Conservation (phyloP, 2,888 invertebrate species). For the Acleris holmiana region DNA sequence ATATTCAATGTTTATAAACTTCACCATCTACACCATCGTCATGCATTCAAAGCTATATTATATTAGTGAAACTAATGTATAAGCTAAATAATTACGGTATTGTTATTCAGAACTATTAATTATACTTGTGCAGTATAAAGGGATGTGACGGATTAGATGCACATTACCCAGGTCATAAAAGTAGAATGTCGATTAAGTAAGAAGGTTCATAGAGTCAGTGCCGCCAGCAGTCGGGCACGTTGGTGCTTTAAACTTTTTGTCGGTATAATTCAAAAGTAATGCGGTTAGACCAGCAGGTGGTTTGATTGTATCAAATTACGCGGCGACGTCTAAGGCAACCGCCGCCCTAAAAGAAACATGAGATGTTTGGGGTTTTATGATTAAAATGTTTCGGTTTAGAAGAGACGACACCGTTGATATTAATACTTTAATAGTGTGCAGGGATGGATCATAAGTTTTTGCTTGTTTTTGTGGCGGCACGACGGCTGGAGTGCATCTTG, state of each 20-base stretch:
- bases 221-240: constrained; percentile 62
- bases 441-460: background rate
- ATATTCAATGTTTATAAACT: constrained; percentile 26
- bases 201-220: constrained; percentile 45
- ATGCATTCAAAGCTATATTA: background rate
- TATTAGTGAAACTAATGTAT: background rate
- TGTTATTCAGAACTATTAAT: too few relatives aligned
- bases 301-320: constrained; percentile 66
- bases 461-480: background rate
- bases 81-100: too few relatives aligned
- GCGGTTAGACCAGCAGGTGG: constrained; percentile 62
- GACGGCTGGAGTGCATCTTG: constrained; percentile 15
- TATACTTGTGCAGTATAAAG: too few relatives aligned
- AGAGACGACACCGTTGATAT: too few relatives aligned
- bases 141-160: too few relatives aligned
- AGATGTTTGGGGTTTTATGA: constrained; percentile 36
- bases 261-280: constrained; percentile 62
- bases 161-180: constrained; percentile 1
- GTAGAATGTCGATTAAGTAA: constrained; percentile 12
- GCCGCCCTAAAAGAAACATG: constrained; percentile 29
- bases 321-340: constrained; percentile 40
- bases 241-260: constrained; percentile 59
- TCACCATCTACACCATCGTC: background rate
- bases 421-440: background rate
- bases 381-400: background rate